Base-by-base conservation (phyloP, 2,113 vertebrate species). In the Salvelinus namaycush region DNA sequence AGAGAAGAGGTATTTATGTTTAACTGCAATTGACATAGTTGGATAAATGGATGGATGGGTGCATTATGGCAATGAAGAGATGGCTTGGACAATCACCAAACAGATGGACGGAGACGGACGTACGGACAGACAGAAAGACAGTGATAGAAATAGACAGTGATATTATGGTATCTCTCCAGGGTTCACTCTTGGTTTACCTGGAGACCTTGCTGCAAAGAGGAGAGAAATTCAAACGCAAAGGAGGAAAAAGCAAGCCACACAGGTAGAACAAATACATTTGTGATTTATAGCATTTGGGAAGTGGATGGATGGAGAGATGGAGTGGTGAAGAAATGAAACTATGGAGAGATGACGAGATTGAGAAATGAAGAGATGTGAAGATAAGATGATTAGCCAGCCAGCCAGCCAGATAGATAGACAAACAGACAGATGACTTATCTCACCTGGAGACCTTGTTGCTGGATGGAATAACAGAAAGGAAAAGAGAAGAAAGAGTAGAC, bases 361-460 rank as follows among this genome's bases (percentile, higher is more conserved):
- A 27, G 39, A 44, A 62, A 62, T n/a, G n/a, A 78, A 68, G 39
- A 27, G 48, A 79, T 22, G 18, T 13, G 26, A 1, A 26, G 66
- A 78, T 80, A 14, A 18, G 26, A 31, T 60, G 62, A 65, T n/a
- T 11, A 66, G 22, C n/a, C n/a, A 67, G 22, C 5, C n/a, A n/a
- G n/a, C n/a, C 24, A 31, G 24, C 31, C 1, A 18, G 65, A 66
- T 13, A 12, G 65, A 29, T 11, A 5, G 26, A 31, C 22, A 12
- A 3, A 27, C 24, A 31, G 26, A 29, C 11, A 18, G 27, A 39
- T 26, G 27, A 34, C 74, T 74, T 74, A 81, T 76, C 90, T 92
- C 91, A 92, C 90, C 91, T 92, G 91, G 91, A 87, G 91, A 92
- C 87, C 90, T 88, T 13, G 91, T 85, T 29, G 89, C 91, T 91